Base-by-base conservation (phyloP, 1,140 invertebrate genomes). In the Hyles vespertilio region DNA sequence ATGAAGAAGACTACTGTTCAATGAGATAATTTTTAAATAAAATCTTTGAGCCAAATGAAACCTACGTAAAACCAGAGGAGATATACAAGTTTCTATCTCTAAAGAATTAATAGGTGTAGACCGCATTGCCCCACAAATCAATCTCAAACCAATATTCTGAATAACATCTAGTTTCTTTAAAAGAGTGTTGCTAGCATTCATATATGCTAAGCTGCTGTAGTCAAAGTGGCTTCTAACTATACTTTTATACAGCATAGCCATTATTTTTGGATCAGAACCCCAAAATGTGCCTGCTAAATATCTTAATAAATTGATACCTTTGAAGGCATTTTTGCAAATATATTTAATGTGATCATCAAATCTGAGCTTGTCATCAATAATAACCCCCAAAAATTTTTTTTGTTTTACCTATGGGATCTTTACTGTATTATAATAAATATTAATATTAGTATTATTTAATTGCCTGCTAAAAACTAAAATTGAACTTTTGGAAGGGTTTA, bases 191-290 rank as follows among this genome's bases (percentile, higher is more conserved):
- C 32, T 63, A 9, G 56, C 51, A 50, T 63, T 53, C 45, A 58
- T 58, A 44, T 58, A 63, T 45, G 56, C 56, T 54, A 63, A 44
- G 10, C 45, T 22, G 43, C 61, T 63, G 44, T 63, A 63, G 22
- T 63, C 61, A 54, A 63, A 63, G 32, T 63, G 61, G 34, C 61
- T 63, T 54, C 61, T 47, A 11, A 63, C 56, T 50, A 63, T 55
- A 34, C 60, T 62, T 32, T 57, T 57, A 47, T 62, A 62, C 10
- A 51, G 8, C 32, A 33, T 51, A 4, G 12, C 4, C 10, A 51
- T 22, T 60, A 54, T 51, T 56, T 61, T 61, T 9, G 63, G 59
- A 55, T 61, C 59, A n/a, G 63, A 62, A 49, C 59, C 64, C 64
- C 53, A 67, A 43, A 56, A 56, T 53, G 34, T 51, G 7, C 59